Percentiles rank a stretch among this genome's conserved stretches.
These are phyloP conservation scores for Trichogramma evanescens DNA, from an alignment of 2,888 invertebrate species.

Conservation along the genomic window DNA sequence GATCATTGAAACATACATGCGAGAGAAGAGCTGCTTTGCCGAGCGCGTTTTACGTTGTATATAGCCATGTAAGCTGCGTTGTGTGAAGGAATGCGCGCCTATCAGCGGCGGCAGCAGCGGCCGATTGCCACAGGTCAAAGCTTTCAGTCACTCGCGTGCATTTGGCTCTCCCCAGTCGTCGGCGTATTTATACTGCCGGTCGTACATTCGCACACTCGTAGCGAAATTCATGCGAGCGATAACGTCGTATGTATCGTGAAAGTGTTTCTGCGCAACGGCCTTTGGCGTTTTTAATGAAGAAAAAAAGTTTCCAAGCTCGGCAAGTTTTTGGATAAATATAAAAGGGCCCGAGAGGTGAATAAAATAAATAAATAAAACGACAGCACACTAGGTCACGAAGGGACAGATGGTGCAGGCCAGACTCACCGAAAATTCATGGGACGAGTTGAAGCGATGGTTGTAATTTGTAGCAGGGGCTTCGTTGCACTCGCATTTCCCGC, in stretches of 20 bases:
- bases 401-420: neutral
- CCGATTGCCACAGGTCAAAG: slow-evolving; percentile 45
- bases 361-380: no score
- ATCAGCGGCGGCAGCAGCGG: slow-evolving; percentile 41
- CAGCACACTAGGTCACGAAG: no score
- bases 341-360: no score
- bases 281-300: no score
- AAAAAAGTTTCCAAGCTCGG: no score
- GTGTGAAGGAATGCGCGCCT: slow-evolving; percentile 36
- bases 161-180: no score
- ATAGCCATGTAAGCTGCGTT: no score
- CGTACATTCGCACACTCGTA: neutral
- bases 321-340: no score
- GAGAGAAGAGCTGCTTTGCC: slow-evolving; percentile 2
- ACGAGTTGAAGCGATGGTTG: slow-evolving; percentile 22
- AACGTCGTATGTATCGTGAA: slow-evolving; percentile 25
- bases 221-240: slow-evolving; percentile 33
- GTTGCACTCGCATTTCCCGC: no score
- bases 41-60: no score
- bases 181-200: slow-evolving; percentile 2
- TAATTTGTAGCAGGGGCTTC: neutral
- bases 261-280: neutral
- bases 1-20: slow-evolving; percentile 35
- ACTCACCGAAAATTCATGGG: slow-evolving; percentile 38
- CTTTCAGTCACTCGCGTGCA: slow-evolving; percentile 35